Evolutionary conservation across 2,113 vertebrate species (phyloP), one percentile per base, ranked within the genome.

Genomic region (Hippocampus zosterae): DNA sequence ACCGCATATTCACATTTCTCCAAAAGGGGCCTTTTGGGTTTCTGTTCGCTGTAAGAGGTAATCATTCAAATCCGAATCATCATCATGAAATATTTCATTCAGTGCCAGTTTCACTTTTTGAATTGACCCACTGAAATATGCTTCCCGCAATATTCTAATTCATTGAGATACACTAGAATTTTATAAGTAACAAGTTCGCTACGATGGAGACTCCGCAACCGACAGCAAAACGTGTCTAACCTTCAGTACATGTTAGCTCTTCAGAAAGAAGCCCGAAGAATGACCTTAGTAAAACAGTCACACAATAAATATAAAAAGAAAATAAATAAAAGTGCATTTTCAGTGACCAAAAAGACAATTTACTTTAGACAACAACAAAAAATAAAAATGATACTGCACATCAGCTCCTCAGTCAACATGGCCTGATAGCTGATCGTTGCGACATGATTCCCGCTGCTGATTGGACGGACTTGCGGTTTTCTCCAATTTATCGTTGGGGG

Each of bases 351-450:
- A 40, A 40, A 37, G 33, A 33, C 18, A 40, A 37, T 40, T 33
- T 21, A 37, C 10, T 12, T n/a, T 64, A 2, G 25, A 16, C 29
- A 61, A 59, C 12, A 29, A 5, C 7, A 25, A 33, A 10, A 6
- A 59, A 29, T 6, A 19, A 25, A 23, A 62, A 40, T 62, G 3
- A 16, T 25, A 8, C 2, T 64, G 21, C 7, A 64, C 11, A 23
- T 42, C 9, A 23, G 61, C 37, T 63, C 21, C 33, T 19, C 37
- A 15, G 18, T 62, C 65, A 48, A 69, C 69, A 61, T 62, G 72
- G 56, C 69, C 75, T 13, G 33, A 18, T 73, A 77, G 80, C 69
- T n/a, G 72, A 81, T 77, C 73, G 44, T 19, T 19, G 48, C 48
- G 6, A 50, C 48, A 50, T 50, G 19, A 50, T 63, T 40, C 33